These are phyloP conservation scores for Perca fluviatilis DNA, from an alignment of 2,113 vertebrate genomes.

Conservation along the genomic window DNA sequence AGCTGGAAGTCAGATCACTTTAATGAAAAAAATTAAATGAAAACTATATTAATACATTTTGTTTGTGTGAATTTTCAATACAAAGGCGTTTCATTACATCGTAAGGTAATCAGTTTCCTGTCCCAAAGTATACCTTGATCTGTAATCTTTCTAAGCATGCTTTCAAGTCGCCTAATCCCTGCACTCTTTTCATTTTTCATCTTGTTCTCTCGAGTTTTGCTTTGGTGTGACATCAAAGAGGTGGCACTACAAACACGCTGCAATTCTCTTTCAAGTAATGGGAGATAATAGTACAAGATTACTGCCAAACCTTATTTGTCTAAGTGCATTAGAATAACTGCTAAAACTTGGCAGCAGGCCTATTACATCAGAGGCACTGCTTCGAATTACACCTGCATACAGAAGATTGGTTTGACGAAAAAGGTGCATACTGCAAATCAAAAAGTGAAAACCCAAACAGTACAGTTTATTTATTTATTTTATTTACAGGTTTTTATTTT, in stretches of 20 bases:
- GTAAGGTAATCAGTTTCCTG: conserved; percentile 39
- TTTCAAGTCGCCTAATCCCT: conserved; percentile 67
- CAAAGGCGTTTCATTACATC: conserved; percentile 15
- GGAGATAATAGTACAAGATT: conserved; percentile 57
- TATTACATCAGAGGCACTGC: conserved; percentile 31
- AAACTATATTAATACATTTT: conserved; percentile 21
- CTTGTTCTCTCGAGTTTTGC: conserved; percentile 39
- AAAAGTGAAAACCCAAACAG: background rate
- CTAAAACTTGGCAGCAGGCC: conserved; percentile 47
- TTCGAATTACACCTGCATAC: conserved; percentile 33
- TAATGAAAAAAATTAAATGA: background rate
- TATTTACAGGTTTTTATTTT: background rate
- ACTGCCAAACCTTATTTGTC: conserved; percentile 61
- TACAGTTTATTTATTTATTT: background rate
- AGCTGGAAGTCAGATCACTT: conserved; percentile 10
- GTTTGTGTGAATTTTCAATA: conserved; percentile 19
- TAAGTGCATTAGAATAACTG: conserved; percentile 31
- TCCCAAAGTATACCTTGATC: conserved; percentile 64
- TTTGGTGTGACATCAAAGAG: conserved; percentile 72
- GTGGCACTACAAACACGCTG: conserved; percentile 45
- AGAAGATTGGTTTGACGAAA: background rate
- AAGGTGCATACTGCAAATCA: background rate
- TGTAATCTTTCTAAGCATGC: conserved; percentile 52
- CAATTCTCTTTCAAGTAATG: conserved; percentile 60
- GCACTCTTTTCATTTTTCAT: conserved; percentile 57